Evolutionary conservation across 2,888 invertebrate species (phyloP), one percentile per base, ranked within the genome.

Genomic region (Amphimallon solstitiale): DNA sequence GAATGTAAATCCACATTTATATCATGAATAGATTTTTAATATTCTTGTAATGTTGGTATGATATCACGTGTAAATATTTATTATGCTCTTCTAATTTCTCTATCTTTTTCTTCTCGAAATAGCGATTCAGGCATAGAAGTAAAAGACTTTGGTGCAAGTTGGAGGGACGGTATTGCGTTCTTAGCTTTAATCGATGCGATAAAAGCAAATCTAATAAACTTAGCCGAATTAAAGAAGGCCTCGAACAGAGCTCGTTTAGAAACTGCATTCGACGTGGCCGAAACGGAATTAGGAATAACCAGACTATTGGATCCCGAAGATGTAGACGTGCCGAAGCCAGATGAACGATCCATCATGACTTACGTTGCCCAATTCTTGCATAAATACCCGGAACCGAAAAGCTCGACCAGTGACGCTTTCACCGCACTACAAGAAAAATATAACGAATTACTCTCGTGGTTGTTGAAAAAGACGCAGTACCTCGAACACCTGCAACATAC

Each of bases 331-430:
- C 91, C 93, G 23, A 94, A 94, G 80, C 98, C 98, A 2, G 98
- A 98, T 82, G 98, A 98, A 82, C 93, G 95, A 83, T 97, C 96
- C 69, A 95, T 98, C 76, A 98, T 98, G 97, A 98, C 98, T 29
- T 98, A 98, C 82, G 97, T 98, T 69, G 97, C 98, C 40, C 97
- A 98, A 85, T 98, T 98, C 84, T 86, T 98, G 79, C 96, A 97
- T 82, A 95, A 96, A 84, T 94, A 94, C 84, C 94, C 94, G 49
- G 94, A 94, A 85, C 93, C 94, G 56, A 92, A 90, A 84, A 90
- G 89, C 72, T 88, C 89, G 68, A 89, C 89, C 70, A 87, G 88
- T 15, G 90, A 90, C 78, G 90, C 91, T 66, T 89, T 92, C 73
- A 90, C 91, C 72, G 89, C 91, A 72, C 87, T 93, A 66, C 93